Percentiles rank a stretch among this genome's conserved stretches.
These are phyloP conservation scores for Orientallactaga bullata DNA, from an alignment of 2,113 vertebrate genomes.

Conservation along the genomic window DNA sequence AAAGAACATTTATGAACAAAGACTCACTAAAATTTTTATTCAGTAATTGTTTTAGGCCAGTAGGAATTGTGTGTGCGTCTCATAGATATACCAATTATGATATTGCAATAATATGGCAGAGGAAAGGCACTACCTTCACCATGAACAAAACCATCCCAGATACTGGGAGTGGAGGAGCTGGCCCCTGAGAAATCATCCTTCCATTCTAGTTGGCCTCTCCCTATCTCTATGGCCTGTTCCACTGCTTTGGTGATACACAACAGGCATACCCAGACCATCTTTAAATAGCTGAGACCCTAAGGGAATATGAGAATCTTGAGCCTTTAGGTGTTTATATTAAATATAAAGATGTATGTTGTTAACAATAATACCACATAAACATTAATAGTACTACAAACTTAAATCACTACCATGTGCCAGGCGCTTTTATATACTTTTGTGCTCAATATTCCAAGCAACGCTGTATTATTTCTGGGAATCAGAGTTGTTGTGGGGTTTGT, in stretches of 20 bases:
- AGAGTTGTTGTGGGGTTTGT: background rate
- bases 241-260: background rate
- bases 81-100: background rate
- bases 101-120: background rate
- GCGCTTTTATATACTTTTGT: background rate
- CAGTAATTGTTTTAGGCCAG: background rate
- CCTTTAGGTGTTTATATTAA: background rate
- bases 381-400: background rate
- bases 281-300: background rate
- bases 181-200: background rate
- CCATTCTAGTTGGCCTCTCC: background rate
- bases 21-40: background rate
- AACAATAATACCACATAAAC: background rate
- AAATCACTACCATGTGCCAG: background rate
- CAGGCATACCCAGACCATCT: background rate
- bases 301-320: conserved; percentile 31
- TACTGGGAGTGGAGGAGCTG: background rate
- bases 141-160: background rate
- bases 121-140: background rate
- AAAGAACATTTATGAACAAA: conserved; percentile 21
- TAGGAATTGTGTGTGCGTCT: background rate
- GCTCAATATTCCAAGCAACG: background rate
- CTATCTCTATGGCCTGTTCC: background rate
- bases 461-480: background rate
- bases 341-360: background rate